Evolutionary conservation across 2,888 invertebrate species (phyloP).

Genomic region (Morpho helenor): DNA sequence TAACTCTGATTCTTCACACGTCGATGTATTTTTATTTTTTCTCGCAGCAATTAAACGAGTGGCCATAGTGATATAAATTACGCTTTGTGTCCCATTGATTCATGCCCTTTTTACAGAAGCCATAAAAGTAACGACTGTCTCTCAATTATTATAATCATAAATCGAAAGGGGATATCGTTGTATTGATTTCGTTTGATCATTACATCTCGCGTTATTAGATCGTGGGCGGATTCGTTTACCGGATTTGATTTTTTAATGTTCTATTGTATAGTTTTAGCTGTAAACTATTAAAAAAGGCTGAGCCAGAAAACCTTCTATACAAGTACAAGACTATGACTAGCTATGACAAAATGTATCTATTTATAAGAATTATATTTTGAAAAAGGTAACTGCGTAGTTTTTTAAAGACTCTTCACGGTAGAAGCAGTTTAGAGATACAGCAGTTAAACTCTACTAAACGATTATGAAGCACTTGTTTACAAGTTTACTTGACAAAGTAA

Average conservation of each 20-base stretch:
- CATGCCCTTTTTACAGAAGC: slow-evolving; percentile 62
- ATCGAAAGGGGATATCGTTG: slow-evolving; percentile 46
- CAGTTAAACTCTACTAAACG: no score
- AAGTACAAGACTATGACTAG: no score
- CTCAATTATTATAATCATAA: slow-evolving; percentile 60
- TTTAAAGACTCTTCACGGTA: no score
- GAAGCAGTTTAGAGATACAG: no score
- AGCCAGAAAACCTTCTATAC: no score
- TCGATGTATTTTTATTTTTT: slow-evolving; percentile 36
- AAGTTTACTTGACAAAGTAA: no score
- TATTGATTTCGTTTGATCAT: slow-evolving; percentile 37
- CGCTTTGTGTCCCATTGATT: slow-evolving; percentile 62
- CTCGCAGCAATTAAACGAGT: slow-evolving; percentile 54
- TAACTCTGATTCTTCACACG: slow-evolving; percentile 45
- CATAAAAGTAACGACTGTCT: slow-evolving; percentile 72
- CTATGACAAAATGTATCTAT: no score
- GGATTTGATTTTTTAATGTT: background rate
- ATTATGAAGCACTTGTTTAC: no score
- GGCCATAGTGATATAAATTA: slow-evolving; percentile 59
- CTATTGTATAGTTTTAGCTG: no score
- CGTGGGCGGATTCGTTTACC: background rate
- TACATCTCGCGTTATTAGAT: background rate
- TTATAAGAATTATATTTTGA: no score
- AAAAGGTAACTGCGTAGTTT: no score
- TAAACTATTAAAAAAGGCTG: no score